Base-by-base conservation (phyloP, 2,113 vertebrate genomes). In the Scytalopus superciliaris region DNA sequence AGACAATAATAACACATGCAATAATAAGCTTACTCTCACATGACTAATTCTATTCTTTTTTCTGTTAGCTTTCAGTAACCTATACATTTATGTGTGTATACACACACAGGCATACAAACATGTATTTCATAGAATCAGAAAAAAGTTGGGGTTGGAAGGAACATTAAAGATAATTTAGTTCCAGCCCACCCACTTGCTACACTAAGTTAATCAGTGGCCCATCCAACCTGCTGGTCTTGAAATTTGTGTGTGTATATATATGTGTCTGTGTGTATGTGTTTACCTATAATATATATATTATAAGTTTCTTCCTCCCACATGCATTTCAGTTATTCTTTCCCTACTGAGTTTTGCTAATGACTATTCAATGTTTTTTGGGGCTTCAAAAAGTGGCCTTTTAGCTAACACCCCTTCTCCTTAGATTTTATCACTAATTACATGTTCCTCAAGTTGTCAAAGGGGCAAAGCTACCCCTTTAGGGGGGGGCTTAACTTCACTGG, bases 311-410 rank as follows among this genome's bases (percentile, higher is more conserved):
- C 24, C 12, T 63, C 24, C 16, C 2, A 0, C 44, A 6, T 22
- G 2, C 22, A 6, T 45, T 70, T 90, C 23, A 30, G 8, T 40
- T 80, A 57, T 33, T 80, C 14, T n/a, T 84, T 82, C 14, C 6
- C 6, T 23, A 7, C 2, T 13, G n/a, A 49, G 13, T 45, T 90
- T 90, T 79, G 10, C 4, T 52, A 50, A 50, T 47, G 14, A 10
- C 2, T 75, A 10, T 45, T 56, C 0, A 0, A 37, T 30, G 2
- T 1, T 22, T 74, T 22, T 4, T 2, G 14, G 9, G 14, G 3
- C 12, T 75, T 76, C 15, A 60, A 55, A 77, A 89, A 21, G 3
- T 37, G 11, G 1, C 3, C 30, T 59, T 76, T 83, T 79, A 70
- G 3, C 12, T 83, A 64, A 64, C 27, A 70, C 1, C 0, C 2